Evolutionary conservation across 2,797 vertebrate genomes (phyloP), one percentile per base, ranked within the genome.

Genomic region (Dipus sagitta): DNA sequence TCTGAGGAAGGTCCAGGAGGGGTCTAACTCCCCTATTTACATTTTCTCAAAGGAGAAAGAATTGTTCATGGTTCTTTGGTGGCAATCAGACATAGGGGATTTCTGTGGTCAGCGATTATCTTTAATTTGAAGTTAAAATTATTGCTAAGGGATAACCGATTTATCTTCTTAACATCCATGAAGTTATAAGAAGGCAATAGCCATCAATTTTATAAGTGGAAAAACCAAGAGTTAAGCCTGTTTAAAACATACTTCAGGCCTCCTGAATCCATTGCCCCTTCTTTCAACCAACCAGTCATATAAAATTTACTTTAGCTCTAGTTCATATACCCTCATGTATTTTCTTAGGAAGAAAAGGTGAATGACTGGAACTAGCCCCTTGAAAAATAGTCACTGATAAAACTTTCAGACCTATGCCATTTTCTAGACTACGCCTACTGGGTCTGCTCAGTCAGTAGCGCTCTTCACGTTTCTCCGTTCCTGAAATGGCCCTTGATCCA

Each of bases 341-440:
- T 86, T 90, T 83, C 90, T 93, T 70, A 88, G 30, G 87, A 88
- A 94, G 18, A 30, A 79, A 10, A 93, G 54, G 52, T 78, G 15
- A 90, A 54, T 70, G 86, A 83, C 72, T 88, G 65, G 15, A 96
- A 93, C 3, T 76, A n/a, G 38, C 4, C 64, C 91, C 91, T 80
- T 23, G 38, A 93, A 93, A 75, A 93, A 75, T 67, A 68, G 23
- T 42, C 67, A 85, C 52, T 47, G 62, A 70, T 79, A 52, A 90
- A 95, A 90, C 21, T 72, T 54, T 92, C 64, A 82, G 7, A 82
- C 38, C 32, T 68, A 87, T 76, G 34, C 1, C 83, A 94, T 83
- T 60, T 94, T 32, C 32, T 86, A 91, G 54, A 94, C 62, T 92
- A 85, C 23, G 87, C 12, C 32, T 23, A 7, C n/a, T 84, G 30